Evolutionary conservation across 2,113 vertebrate genomes (phyloP), one percentile per base, ranked within the genome.

Genomic region (Erpornis zantholeuca): DNA sequence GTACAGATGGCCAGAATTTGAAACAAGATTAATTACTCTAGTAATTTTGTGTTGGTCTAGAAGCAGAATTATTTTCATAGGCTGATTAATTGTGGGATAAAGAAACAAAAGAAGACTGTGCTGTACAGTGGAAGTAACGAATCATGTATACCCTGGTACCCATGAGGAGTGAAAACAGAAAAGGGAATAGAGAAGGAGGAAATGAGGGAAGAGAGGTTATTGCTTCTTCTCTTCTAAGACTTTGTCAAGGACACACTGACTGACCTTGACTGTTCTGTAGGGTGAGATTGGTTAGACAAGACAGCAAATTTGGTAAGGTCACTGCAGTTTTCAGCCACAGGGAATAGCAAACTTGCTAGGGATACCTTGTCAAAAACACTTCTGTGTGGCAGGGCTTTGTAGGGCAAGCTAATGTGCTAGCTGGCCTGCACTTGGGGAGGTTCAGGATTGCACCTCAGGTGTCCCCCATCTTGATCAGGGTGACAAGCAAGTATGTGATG

Each of bases 1-100:
- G 47, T 96, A 52, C 88, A 94, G 82, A 93, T 94, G 93, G 82
- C 33, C 69, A 90, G 95, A 93, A 96, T 71, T 94, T 94, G 82
- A 90, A 97, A 94, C 47, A 78, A 86, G 90, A 92, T 94, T 90
- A 93, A 93, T 96, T 94, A 80, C 68, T 92, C 59, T 20, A 57
- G 63, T 79, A 92, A 90, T 91, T 96, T 86, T 86, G 25, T 84
- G 49, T 83, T 92, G 36, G 14, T 94, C 56, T 92, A 73, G 72
- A 64, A 88, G 31, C 36, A 83, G 72, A 83, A 83, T 88, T 71
- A 71, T 33, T 93, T 95, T 92, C 44, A 47, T 40, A 70, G 36
- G 11, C n/a, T 86, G 71, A n/a, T 70, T 57, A 24, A 42, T 25
- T 86, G 59, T 54, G 29, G 16, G 64, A 57, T 90, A 66, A 85